Base-by-base conservation (phyloP, 2,113 vertebrate genomes). In the Archilochus colubris region DNA sequence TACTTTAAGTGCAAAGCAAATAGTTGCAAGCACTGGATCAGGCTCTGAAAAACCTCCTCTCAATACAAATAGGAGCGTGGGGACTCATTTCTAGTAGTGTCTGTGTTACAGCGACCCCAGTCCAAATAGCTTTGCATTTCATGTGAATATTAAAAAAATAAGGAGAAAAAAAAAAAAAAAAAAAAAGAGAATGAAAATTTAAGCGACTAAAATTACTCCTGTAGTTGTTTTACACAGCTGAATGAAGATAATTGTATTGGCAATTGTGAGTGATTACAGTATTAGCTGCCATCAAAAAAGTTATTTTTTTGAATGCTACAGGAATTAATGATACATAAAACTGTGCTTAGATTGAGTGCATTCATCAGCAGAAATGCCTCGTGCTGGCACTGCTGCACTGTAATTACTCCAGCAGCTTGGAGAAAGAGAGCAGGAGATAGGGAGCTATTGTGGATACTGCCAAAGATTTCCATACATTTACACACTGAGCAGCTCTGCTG, bases 241-340 rank as follows among this genome's bases (percentile, higher is more conserved):
- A 98, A 98, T 98, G 98, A 98, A 98, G 98, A 99, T 98, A 97
- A 96, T 98, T 98, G 97, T 97, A 91, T 94, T 97, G 97, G 96
- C 88, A 96, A 99, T 99, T 99, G 98, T 99, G 98, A 99, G 98
- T 99, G 98, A 99, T 99, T 99, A 99, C 98, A 98, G 98, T 98
- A 98, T 99, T 99, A 99, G 98, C 95, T 98, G 97, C 94, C 96
- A 93, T 96, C 98, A 98, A 98, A 98, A 98, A 98, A 97, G 98
- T 98, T 97, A 90, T 98, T 94, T 97, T 96, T 98, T 98, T 97
- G 98, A 98, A 98, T 14, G 84, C 97, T 97, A 97, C 97, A 96
- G 95, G 96, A 98, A 97, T 98, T 98, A 99, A 99, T 99, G 98
- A 98, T 96, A 99, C 98, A 99, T 99, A 99, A 98, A 97, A 96